Evolutionary conservation across 92 coral and sea anemone genomes (phyloP).

Genomic region (Muricea muricata): DNA sequence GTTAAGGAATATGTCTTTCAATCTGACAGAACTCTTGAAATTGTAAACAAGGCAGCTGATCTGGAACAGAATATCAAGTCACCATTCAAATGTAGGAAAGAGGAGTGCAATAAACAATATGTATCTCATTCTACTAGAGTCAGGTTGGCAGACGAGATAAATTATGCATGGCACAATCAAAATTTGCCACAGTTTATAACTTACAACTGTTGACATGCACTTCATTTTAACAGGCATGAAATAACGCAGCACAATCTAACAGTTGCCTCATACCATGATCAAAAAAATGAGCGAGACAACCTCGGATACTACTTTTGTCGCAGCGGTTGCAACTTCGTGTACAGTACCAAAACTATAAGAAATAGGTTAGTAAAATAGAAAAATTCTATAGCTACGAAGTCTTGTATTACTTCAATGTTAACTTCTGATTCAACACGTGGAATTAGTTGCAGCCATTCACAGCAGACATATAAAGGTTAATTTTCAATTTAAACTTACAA

Average conservation of each 20-base stretch:
- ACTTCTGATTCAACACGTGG: too few species aligned
- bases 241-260: constrained; percentile 1
- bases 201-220: too few species aligned
- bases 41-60: not conserved
- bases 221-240: not conserved
- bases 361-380: constrained; percentile 30
- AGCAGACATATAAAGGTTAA: too few species aligned
- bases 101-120: not conserved
- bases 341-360: constrained; percentile 22
- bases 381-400: too few species aligned
- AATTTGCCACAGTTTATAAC: too few species aligned
- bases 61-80: not conserved
- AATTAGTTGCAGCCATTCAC: too few species aligned
- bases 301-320: constrained; percentile 33
- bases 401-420: too few species aligned
- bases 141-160: not conserved
- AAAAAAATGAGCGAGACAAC: constrained; percentile 21
- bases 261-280: not conserved
- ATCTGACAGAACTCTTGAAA: not conserved
- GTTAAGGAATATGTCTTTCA: constrained; percentile 2
- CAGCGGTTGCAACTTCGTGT: constrained; percentile 36
- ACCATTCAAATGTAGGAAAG: not conserved
- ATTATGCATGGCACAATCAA: too few species aligned
- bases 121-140: not conserved
- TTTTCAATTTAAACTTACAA: too few species aligned